Evolutionary conservation across 2,113 vertebrate species (phyloP).

Genomic region (Edolisoma coerulescens): DNA sequence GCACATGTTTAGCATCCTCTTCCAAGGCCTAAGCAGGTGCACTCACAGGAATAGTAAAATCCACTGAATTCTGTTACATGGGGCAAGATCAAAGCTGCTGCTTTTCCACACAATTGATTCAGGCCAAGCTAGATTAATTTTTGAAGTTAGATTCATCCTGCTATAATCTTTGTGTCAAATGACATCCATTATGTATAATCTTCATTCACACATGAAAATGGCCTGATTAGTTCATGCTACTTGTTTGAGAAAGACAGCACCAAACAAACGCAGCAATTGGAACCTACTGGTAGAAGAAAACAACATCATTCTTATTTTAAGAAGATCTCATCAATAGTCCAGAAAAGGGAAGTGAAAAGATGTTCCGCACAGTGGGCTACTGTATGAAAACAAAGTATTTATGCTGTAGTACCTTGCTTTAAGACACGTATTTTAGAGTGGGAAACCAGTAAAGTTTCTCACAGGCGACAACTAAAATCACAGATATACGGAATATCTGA

Average conservation of each 20-base stretch:
- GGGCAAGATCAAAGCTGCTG: background rate
- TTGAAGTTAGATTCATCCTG: background rate
- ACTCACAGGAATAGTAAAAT: background rate
- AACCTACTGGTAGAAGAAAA: background rate
- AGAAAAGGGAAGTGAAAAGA: conserved; percentile 36
- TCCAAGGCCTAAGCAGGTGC: background rate
- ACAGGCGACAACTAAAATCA: background rate
- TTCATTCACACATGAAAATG: background rate
- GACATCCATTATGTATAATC: background rate
- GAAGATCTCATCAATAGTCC: conserved; percentile 8
- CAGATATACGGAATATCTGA: background rate
- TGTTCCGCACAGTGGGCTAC: background rate
- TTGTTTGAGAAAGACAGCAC: background rate
- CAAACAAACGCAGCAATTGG: background rate
- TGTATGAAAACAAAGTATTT: conserved; percentile 32
- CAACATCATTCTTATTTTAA: background rate
- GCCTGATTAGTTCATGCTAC: background rate
- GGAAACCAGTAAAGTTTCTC: background rate
- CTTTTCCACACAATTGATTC: background rate
- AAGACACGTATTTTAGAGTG: background rate
- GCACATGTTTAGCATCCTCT: background rate
- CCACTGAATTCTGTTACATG: background rate
- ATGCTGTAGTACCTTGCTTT: background rate
- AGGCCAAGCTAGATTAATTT: background rate
- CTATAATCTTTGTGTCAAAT: background rate